phyloP scores from a whole-genome alignment of 1,140 invertebrate genomes.

The Colletes latitarsis region DNA sequence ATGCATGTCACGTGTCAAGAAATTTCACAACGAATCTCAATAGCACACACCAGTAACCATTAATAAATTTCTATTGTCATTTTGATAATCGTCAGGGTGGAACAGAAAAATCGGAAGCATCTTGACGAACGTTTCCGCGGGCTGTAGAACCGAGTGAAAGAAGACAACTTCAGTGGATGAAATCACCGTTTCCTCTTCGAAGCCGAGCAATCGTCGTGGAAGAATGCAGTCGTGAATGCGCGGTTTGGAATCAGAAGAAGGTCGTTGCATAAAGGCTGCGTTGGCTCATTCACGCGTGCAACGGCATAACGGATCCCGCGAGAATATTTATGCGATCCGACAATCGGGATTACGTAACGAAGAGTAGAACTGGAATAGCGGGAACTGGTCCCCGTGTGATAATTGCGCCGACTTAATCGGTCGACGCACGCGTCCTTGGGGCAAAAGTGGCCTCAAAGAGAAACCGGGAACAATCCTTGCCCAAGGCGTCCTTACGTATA shows the following conservation, averaged over 20 bases:
- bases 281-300: constrained; percentile 56
- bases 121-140: too few relatives aligned
- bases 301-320: constrained; percentile 61
- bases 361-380: constrained; percentile 75
- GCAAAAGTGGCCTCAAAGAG: constrained; percentile 56
- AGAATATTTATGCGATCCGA: constrained; percentile 66
- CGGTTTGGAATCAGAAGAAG: constrained; percentile 37
- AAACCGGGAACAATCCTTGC: constrained; percentile 50
- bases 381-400: constrained; percentile 74
- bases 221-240: constrained; percentile 23
- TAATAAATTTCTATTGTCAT: too few relatives aligned
- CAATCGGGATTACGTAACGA: constrained; percentile 69
- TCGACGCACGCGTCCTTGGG: constrained; percentile 66
- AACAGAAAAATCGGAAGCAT: too few relatives aligned
- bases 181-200: constrained; percentile 1
- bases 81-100: too few relatives aligned
- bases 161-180: background rate
- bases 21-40: too few relatives aligned
- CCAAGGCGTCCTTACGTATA: constrained; percentile 43
- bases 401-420: constrained; percentile 72
- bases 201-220: constrained; percentile 5
- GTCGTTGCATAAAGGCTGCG: constrained; percentile 28
- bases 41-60: too few relatives aligned
- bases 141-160: background rate
- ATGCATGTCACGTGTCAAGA: too few relatives aligned